Conservation (phyloP, 35 echinoderm and acorn worm species). For the Strongylocentrotus purpuratus region DNA sequence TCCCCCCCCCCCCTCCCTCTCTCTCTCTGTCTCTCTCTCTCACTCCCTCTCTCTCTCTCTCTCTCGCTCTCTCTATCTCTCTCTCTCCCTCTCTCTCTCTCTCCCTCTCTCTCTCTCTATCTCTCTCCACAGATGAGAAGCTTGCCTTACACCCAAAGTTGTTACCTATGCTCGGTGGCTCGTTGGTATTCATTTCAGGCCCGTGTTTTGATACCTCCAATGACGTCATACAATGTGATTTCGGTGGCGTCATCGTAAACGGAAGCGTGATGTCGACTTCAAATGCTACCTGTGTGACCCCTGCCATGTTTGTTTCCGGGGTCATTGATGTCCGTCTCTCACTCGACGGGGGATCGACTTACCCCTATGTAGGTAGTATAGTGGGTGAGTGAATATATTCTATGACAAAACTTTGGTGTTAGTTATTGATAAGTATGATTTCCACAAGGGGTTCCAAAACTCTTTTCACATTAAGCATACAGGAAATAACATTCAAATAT, state of each 20-base stretch:
- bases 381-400: not conserved
- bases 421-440: too few relatives aligned
- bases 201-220: not conserved
- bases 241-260: not conserved
- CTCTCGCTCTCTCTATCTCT: too few relatives aligned
- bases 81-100: too few relatives aligned
- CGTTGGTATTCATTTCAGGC: not conserved
- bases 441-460: too few relatives aligned
- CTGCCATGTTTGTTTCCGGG: constrained; percentile 9
- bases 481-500: too few relatives aligned
- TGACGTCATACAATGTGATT: not conserved
- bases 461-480: too few relatives aligned
- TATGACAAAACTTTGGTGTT: too few relatives aligned
- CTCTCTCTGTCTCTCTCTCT: too few relatives aligned
- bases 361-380: not conserved
- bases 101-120: too few relatives aligned
- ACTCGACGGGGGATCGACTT: not conserved
- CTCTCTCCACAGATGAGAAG: not conserved
- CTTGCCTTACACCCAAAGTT: not conserved
- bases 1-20: too few relatives aligned
- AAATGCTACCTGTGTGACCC: constrained; percentile 31
- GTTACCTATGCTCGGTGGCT: not conserved
- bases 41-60: too few relatives aligned
- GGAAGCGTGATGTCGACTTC: not conserved
- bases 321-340: constrained; percentile 25